Conservation (phyloP, 1,140 invertebrate genomes). For the Littorina saxatilis region DNA sequence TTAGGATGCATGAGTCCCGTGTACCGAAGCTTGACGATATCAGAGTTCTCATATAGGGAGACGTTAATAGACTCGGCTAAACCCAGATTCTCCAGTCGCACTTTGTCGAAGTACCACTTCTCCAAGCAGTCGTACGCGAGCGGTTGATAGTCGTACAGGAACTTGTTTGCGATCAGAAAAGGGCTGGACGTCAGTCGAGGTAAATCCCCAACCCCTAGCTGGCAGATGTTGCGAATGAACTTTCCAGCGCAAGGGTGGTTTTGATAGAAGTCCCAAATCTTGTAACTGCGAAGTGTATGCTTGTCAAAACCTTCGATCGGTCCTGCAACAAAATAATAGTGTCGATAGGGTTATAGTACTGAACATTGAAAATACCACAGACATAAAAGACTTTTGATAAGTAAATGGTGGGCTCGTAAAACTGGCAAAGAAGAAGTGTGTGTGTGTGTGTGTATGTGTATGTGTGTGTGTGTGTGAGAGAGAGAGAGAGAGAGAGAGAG, state of each 20-base stretch:
- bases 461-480: neutral
- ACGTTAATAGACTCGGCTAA: slow-evolving; percentile 1
- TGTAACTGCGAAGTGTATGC: slow-evolving; percentile 35
- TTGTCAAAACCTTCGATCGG: neutral
- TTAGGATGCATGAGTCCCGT: slow-evolving; percentile 9
- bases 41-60: slow-evolving; percentile 14
- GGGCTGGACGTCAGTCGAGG: slow-evolving; percentile 26
- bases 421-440: too few species aligned
- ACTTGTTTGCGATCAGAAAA: slow-evolving; percentile 57
- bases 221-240: slow-evolving; percentile 46
- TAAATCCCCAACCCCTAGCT: slow-evolving; percentile 50
- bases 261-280: slow-evolving; percentile 37
- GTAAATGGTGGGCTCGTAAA: too few species aligned
- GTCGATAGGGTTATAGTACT: too few species aligned
- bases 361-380: too few species aligned
- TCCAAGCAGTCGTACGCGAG: slow-evolving; percentile 55
- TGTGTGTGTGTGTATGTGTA: neutral
- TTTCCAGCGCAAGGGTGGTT: slow-evolving; percentile 32
- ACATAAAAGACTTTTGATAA: too few species aligned
- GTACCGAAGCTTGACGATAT: slow-evolving; percentile 17
- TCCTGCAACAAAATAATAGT: neutral
- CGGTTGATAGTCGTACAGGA: slow-evolving; percentile 47
- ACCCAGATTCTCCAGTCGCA: slow-evolving; percentile 24
- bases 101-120: slow-evolving; percentile 47
- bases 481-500: neutral